These are phyloP conservation scores for Ennomos fuscantarius DNA, from an alignment of 2,888 invertebrate species.

Conservation along the genomic window DNA sequence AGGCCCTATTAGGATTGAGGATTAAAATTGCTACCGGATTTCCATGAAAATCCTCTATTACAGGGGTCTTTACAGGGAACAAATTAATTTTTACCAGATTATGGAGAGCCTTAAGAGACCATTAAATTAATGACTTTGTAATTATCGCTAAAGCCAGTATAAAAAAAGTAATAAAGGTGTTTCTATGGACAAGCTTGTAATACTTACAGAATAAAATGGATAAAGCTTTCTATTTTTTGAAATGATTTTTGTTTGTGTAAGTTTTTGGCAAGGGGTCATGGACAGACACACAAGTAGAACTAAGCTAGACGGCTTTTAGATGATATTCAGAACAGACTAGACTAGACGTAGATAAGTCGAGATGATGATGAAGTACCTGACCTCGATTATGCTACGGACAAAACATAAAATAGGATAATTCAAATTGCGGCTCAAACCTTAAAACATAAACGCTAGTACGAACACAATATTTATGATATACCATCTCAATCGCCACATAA, in stretches of 20 bases:
- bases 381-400: no score
- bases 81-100: constrained; percentile 18
- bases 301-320: no score
- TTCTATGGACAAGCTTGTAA: no score
- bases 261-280: no score
- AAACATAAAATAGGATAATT: no score
- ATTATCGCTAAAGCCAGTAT: constrained; percentile 4
- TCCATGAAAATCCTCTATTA: constrained; percentile 14
- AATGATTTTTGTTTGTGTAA: no score
- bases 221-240: no score
- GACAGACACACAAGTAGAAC: no score
- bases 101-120: constrained; percentile 13
- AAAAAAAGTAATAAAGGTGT: constrained; percentile 3
- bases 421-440: not conserved
- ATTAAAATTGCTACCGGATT: constrained; percentile 12
- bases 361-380: no score
- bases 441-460: constrained; percentile 2
- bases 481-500: constrained; percentile 13
- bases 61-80: constrained; percentile 1
- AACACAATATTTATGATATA: constrained; percentile 5
- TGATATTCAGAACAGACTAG: no score
- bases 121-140: constrained; percentile 20
- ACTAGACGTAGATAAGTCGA: no score
- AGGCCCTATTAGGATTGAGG: constrained; percentile 6
- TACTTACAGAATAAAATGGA: no score